Evolutionary conservation across 1,140 invertebrate genomes (phyloP), one percentile per base, ranked within the genome.

Genomic region (Bombus haemorrhoidalis): DNA sequence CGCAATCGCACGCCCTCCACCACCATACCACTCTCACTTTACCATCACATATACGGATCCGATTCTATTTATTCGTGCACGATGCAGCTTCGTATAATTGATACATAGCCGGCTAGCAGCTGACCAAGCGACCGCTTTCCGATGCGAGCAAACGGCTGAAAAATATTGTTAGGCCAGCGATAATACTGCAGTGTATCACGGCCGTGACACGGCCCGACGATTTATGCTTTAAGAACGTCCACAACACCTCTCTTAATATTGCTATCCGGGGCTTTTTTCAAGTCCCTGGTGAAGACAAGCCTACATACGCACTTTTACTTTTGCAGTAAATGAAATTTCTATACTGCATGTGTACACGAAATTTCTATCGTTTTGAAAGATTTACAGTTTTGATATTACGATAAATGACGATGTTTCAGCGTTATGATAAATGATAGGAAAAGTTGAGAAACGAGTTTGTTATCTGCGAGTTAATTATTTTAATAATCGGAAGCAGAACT

Each of bases 121-220:
- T 86, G 87, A 86, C 72, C 88, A 83, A 83, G 87, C 81, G 77
- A 64, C 76, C 75, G 76, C 87, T 80, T 83, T 66, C 73, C 79
- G 80, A 74, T 64, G 73, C 73, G 32, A 43, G 37, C 66, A 25
- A 82, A 71, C 15, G 64, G 74, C 2, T 77, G 68, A 81, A 76
- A 83, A 75, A 82, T 73, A 66, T 77, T 84, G 84, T 89, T 89
- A 79, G 85, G 66, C 59, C 76, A 41, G 57, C 81, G 85, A 86
- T 86, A 89, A 89, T 86, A 81, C 66, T 62, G 76, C 85, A 13
- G 76, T 89, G 73, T 64, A 83, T 89, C 87, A 89, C 57, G 41
- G 10, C 41, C 37, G 18, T 80, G 75, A 88, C 88, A 57, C 66
- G 12, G 66, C 53, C 47, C 57, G 37, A 25, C 87, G 69, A 88